These are phyloP conservation scores for Aplysina aerophoba DNA, from an alignment of 37 sponge, comb jelly and placozoan genomes.

Conservation along the genomic window DNA sequence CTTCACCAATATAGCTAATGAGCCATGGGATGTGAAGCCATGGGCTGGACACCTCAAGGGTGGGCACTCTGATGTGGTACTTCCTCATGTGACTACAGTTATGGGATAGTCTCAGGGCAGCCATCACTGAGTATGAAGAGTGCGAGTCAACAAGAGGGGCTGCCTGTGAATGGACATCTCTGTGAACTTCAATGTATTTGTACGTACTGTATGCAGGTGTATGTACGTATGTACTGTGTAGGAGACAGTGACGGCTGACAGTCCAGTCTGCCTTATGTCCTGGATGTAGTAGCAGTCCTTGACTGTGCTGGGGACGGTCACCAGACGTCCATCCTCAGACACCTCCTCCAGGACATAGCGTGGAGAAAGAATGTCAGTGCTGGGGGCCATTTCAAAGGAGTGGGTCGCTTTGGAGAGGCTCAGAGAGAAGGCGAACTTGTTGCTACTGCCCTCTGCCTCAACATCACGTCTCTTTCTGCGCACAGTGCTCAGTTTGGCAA, in stretches of 20 bases:
- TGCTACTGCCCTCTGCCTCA: background rate
- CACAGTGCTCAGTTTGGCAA: background rate
- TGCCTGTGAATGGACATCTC: too few species aligned
- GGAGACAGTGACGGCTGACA: slow-evolving; percentile 6
- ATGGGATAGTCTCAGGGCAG: too few species aligned
- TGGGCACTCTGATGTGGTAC: background rate
- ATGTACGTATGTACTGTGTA: background rate
- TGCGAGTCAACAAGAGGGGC: too few species aligned
- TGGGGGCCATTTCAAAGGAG: background rate
- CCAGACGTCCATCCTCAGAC: background rate
- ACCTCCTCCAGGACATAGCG: background rate
- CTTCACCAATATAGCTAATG: background rate
- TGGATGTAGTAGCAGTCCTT: slow-evolving; percentile 8
- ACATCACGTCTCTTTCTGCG: background rate
- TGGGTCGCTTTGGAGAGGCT: background rate
- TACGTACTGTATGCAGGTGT: background rate
- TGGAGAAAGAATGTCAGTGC: slow-evolving; percentile 2
- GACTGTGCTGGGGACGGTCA: background rate
- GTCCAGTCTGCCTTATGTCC: background rate
- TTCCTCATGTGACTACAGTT: background rate
- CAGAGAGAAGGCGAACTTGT: background rate
- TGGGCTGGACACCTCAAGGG: background rate
- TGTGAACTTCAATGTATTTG: background rate
- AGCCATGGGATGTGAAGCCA: background rate
- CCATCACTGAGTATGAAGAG: too few species aligned